Evolutionary conservation across 2,797 vertebrate genomes (phyloP).

Genomic region (Miichthys miiuy): DNA sequence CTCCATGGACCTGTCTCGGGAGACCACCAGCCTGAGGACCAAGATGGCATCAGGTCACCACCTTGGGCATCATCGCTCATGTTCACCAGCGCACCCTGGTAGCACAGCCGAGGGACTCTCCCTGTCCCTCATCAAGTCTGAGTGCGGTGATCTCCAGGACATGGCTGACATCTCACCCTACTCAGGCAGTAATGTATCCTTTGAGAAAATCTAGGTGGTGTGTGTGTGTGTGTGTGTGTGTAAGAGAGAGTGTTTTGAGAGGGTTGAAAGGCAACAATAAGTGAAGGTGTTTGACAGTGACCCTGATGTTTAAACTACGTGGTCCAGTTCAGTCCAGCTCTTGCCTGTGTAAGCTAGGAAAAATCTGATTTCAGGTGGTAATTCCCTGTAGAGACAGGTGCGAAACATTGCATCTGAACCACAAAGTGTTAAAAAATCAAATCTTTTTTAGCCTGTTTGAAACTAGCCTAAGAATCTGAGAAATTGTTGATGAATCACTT

Average conservation of each 20-base stretch:
- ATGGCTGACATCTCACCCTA: constrained; percentile 98
- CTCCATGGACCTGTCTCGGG: constrained; percentile 96
- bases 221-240: neutral
- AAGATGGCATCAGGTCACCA: constrained; percentile 96
- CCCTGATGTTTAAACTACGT: constrained; percentile 27
- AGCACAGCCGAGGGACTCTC: constrained; percentile 94
- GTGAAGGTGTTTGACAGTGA: constrained; percentile 3
- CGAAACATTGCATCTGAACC: constrained; percentile 33
- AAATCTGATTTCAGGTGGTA: constrained; percentile 48
- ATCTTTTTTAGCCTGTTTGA: constrained; percentile 70
- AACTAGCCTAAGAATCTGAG: constrained; percentile 74
- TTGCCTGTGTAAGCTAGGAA: constrained; percentile 12
- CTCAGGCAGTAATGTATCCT: constrained; percentile 99
- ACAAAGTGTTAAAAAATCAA: constrained; percentile 70
- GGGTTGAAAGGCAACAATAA: constrained; percentile 22
- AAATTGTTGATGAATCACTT: constrained; percentile 82
- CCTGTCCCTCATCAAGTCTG: constrained; percentile 97
- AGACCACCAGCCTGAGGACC: constrained; percentile 96
- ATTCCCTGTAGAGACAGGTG: constrained; percentile 41
- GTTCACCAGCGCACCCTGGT: constrained; percentile 94
- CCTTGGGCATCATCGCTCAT: constrained; percentile 90
- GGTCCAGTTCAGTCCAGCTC: constrained; percentile 31
- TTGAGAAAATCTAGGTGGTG: constrained; percentile 45
- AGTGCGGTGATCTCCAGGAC: constrained; percentile 97
- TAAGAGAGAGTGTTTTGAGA: constrained; percentile 7